These are phyloP conservation scores for Paraplagusia blochii DNA, from an alignment of 2,113 vertebrate species.

Conservation along the genomic window DNA sequence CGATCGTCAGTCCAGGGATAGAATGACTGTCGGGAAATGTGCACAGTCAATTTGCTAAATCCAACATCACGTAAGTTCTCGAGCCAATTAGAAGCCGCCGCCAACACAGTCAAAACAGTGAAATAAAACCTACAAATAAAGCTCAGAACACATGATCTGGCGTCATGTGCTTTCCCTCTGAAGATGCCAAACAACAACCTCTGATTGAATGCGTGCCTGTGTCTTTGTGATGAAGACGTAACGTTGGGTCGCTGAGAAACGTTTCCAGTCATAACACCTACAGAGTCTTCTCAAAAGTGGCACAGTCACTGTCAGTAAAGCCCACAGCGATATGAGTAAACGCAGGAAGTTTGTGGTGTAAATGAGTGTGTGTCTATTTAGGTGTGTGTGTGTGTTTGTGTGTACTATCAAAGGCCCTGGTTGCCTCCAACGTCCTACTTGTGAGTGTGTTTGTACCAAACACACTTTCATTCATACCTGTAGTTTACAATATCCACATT, in stretches of 20 bases:
- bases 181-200: slow-evolving; percentile 19
- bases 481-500: not conserved
- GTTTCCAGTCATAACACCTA: slow-evolving; percentile 68
- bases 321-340: slow-evolving; percentile 42
- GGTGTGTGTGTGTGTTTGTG: slow-evolving; percentile 8
- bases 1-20: too few species aligned
- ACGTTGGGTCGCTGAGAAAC: slow-evolving; percentile 35
- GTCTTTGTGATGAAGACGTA: slow-evolving; percentile 14
- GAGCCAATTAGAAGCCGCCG: not conserved
- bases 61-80: not conserved
- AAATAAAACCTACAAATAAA: slow-evolving; percentile 1
- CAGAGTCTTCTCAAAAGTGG: slow-evolving; percentile 59
- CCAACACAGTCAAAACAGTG: not conserved
- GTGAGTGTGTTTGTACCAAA: slow-evolving; percentile 16
- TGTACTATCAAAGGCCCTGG: slow-evolving; percentile 24
- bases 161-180: slow-evolving; percentile 10
- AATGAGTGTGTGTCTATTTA: slow-evolving; percentile 2
- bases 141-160: not conserved
- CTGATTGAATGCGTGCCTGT: not conserved
- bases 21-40: not conserved
- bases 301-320: slow-evolving; percentile 61
- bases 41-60: not conserved
- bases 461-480: not conserved
- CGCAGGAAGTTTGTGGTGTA: slow-evolving; percentile 55
- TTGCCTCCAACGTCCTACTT: slow-evolving; percentile 28